A percentile compares a stretch with the other conserved stretches of the same genome.
These are phyloP conservation scores for Eptesicus fuscus DNA, from an alignment of 2,113 vertebrate genomes.

Conservation along the genomic window DNA sequence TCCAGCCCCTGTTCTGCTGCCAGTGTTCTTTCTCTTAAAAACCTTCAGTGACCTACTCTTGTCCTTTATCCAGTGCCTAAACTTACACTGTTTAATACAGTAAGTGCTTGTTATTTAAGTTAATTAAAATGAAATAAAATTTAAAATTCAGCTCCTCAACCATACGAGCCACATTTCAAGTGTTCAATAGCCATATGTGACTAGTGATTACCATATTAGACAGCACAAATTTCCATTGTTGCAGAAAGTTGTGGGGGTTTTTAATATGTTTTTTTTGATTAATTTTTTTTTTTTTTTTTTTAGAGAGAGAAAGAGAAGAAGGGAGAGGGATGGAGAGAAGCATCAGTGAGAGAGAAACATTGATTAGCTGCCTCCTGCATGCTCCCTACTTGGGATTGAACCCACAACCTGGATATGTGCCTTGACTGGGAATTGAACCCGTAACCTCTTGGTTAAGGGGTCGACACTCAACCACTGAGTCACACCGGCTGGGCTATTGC, in stretches of 20 bases:
- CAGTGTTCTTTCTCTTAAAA: background rate
- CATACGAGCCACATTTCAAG: background rate
- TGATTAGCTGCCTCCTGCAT: no score
- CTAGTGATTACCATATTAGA: background rate
- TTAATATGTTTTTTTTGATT: no score
- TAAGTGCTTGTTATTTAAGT: background rate
- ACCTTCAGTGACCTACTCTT: background rate
- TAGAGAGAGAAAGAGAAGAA: no score
- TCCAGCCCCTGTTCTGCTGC: background rate
- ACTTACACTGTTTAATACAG: background rate
- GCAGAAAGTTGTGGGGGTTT: background rate
- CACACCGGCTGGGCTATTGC: no score
- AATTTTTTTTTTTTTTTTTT: no score
- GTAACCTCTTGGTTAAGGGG: no score
- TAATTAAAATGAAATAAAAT: background rate
- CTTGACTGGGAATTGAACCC: no score
- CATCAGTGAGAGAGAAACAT: no score
- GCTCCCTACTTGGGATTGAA: no score
- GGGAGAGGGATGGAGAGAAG: no score
- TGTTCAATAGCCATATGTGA: background rate
- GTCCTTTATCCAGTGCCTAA: background rate
- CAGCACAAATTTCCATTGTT: background rate
- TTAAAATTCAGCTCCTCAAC: background rate
- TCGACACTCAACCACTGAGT: no score
- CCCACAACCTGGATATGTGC: no score